These are phyloP conservation scores for Laspeyria flexula DNA, from an alignment of 2,888 invertebrate species.

Conservation along the genomic window DNA sequence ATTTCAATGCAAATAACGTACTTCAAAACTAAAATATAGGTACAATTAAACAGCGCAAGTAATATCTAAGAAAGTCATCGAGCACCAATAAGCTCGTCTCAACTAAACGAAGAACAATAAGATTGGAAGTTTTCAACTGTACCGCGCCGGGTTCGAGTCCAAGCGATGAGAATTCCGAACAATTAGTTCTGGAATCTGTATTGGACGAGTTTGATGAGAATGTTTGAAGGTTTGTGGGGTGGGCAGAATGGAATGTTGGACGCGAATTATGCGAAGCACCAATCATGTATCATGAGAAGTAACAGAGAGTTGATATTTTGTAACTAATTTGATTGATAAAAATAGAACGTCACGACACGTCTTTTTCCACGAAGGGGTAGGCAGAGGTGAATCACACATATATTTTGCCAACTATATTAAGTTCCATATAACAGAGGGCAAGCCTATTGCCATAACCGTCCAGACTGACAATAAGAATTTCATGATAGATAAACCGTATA, in stretches of 20 bases:
- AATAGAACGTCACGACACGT: too few species aligned
- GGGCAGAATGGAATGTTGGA: background rate
- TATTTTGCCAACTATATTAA: too few species aligned
- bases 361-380: too few species aligned
- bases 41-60: slow-evolving; percentile 39
- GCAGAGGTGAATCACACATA: too few species aligned
- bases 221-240: background rate
- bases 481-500: too few species aligned
- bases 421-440: too few species aligned
- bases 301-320: too few species aligned
- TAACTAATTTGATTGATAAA: too few species aligned
- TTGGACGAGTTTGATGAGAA: slow-evolving; percentile 20
- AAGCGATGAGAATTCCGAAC: slow-evolving; percentile 22
- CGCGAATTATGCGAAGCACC: background rate
- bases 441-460: too few species aligned
- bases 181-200: slow-evolving; percentile 19
- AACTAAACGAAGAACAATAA: slow-evolving; percentile 53
- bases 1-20: background rate
- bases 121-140: slow-evolving; percentile 52
- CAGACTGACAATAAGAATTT: too few species aligned
- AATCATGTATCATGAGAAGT: background rate
- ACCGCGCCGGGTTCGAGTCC: slow-evolving; percentile 17
- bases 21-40: slow-evolving; percentile 18
- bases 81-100: slow-evolving; percentile 54
- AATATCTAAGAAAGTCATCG: slow-evolving; percentile 37